Percentiles rank a stretch among this genome's conserved stretches.
Conservation (phyloP, 2,888 invertebrate species). For the Chouioia cunea region DNA sequence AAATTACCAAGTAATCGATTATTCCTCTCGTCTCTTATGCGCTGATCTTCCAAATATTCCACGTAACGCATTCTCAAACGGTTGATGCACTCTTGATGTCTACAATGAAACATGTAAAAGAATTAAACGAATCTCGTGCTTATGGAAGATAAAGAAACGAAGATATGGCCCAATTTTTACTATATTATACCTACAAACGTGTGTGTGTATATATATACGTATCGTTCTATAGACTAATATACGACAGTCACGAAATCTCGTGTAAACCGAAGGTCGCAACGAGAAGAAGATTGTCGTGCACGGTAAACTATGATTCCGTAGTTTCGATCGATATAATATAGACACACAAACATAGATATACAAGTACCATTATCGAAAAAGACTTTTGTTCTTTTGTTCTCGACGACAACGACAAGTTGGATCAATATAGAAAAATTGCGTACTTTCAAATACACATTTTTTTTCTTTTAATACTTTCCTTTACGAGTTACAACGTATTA, state of each 20-base stretch:
- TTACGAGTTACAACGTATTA: not conserved
- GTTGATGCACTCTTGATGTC: slow-evolving; percentile 64
- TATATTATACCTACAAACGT: no score
- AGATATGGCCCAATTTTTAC: not conserved
- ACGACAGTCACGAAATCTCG: slow-evolving; percentile 23
- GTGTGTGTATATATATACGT: not conserved
- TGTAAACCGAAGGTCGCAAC: slow-evolving; percentile 16
- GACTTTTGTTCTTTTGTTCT: no score
- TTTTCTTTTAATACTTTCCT: not conserved
- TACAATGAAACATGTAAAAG: no score
- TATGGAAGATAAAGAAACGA: not conserved
- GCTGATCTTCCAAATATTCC: slow-evolving; percentile 73
- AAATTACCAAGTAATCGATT: slow-evolving; percentile 72
- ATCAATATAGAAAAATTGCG: no score
- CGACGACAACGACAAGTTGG: no score
- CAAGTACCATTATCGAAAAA: no score
- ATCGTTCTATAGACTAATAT: slow-evolving; percentile 11
- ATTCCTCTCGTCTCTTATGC: slow-evolving; percentile 73
- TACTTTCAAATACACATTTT: no score
- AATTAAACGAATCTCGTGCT: no score
- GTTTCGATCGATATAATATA: no score
- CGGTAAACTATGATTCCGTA: no score
- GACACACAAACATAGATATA: no score
- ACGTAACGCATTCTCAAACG: slow-evolving; percentile 69
- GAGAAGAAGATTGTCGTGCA: not conserved